Conservation (phyloP, 2,888 invertebrate genomes). For the Heteropelma amictum region DNA sequence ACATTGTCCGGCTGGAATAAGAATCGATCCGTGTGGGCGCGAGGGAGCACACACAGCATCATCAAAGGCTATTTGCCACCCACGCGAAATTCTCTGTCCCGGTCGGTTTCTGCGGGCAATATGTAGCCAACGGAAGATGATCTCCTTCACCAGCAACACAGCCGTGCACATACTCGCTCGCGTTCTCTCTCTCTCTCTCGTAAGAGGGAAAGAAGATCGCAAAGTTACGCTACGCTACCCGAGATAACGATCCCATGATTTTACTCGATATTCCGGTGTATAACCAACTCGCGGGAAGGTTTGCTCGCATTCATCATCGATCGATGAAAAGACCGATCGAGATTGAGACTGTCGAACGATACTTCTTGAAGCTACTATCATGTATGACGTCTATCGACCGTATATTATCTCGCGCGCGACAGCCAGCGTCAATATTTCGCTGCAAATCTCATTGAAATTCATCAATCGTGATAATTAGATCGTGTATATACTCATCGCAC, state of each 20-base stretch:
- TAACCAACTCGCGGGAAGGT: slow-evolving; percentile 29
- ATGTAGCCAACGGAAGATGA: slow-evolving; percentile 35
- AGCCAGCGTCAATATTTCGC: too few relatives aligned
- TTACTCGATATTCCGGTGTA: slow-evolving; percentile 49
- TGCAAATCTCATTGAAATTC: too few relatives aligned
- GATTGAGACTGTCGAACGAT: neutral
- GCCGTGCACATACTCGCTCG: slow-evolving; percentile 1
- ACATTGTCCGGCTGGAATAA: slow-evolving; percentile 61
- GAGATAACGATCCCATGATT: slow-evolving; percentile 51
- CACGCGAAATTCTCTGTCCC: slow-evolving; percentile 58
- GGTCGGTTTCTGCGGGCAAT: slow-evolving; percentile 6
- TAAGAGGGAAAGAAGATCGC: slow-evolving; percentile 39
- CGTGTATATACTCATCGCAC: too few relatives aligned
- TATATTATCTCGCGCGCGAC: too few relatives aligned
- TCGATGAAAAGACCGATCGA: slow-evolving; percentile 20
- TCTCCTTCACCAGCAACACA: slow-evolving; percentile 28
- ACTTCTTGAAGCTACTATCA: slow-evolving; percentile 39
- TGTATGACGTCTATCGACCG: slow-evolving; percentile 1
- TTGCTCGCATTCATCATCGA: slow-evolving; percentile 40
- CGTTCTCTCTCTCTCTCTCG: slow-evolving; percentile 2
- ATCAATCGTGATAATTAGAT: too few relatives aligned
- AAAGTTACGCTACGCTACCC: slow-evolving; percentile 40
- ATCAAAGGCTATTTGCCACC: slow-evolving; percentile 64
- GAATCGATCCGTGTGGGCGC: slow-evolving; percentile 70
- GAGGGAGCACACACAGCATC: slow-evolving; percentile 55